Evolutionary conservation across 2,113 vertebrate genomes (phyloP), one percentile per base, ranked within the genome.

Genomic region (Murina feae): DNA sequence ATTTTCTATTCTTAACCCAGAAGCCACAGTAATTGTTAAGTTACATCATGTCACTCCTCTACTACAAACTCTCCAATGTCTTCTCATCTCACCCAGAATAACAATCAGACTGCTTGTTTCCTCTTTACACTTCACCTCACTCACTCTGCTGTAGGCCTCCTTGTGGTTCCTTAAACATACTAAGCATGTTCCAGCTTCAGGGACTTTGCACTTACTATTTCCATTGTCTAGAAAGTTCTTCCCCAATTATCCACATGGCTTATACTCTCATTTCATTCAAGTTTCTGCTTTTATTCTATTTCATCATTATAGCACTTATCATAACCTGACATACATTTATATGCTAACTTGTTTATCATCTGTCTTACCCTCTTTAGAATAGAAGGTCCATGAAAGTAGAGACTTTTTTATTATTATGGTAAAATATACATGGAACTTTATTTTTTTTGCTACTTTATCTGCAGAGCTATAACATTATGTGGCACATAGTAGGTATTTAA

Each of bases 391-490:
- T 65, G 53, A 75, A 75, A 89, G 25, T 85, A 79, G 37, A 86
- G 37, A 86, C 12, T n/a, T 94, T 78, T 71, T 72, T 83, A 28
- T 89, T 66, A 66, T 58, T 86, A 86, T 44, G n/a, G n/a, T 69
- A 84, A 96, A 65, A 63, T 85, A 86, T 12, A 76, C 16, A 75
- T 66, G 66, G 32, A 94, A 85, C 23, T 89, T 89, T 37, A 82
- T 49, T 92, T 94, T 92, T 91, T 65, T 91, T 88, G 53, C 39
- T 86, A 79, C 25, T 80, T 80, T 91, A 84, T 80, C 25, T 63
- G n/a, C 49, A 94, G 90, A 75, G 75, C 12, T 86, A 85, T 71
- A 87, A 42, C 9, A 95, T 30, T 75, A 10, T 87, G 81, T 92
- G 47, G 75, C n/a, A 89, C 10, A 90, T 53, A 66, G 32, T 42